A percentile compares a stretch with the other conserved stretches of the same genome.
phyloP scores from a whole-genome alignment of 2,797 vertebrate species.

The Xenentodon cancila region DNA sequence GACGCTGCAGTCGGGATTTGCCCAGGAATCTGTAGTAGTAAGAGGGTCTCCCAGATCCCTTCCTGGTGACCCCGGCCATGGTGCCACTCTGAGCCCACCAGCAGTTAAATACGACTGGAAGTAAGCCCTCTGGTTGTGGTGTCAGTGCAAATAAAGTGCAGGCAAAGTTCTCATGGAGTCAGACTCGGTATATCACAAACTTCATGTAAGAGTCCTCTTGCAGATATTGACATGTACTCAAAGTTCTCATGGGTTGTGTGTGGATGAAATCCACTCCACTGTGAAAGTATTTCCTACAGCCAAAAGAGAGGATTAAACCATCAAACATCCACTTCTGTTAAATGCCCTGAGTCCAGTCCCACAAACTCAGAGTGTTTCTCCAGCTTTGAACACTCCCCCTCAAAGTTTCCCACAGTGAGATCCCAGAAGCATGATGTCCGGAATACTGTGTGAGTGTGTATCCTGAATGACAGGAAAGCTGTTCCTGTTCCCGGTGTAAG shows the following conservation, averaged over 20 bases:
- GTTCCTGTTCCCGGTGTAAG: conserved; percentile 56
- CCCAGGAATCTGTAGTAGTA: conserved; percentile 98
- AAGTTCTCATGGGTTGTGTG: conserved; percentile 31
- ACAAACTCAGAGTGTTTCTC: conserved; percentile 49
- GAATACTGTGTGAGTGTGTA: conserved; percentile 69
- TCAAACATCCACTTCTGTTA: conserved; percentile 51
- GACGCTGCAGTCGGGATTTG: conserved; percentile 94
- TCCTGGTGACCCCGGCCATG: conserved; percentile 94
- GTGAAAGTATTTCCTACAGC: conserved; percentile 31
- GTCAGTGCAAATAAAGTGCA: conserved; percentile 33
- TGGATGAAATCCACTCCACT: conserved; percentile 34
- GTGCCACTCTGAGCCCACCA: conserved; percentile 35
- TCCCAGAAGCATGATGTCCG: conserved; percentile 71
- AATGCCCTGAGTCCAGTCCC: conserved; percentile 47
- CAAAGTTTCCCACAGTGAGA: conserved; percentile 70
- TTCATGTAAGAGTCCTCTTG: conserved; percentile 34
- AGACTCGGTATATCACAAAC: conserved; percentile 21
- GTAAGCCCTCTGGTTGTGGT: conserved; percentile 34
- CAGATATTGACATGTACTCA: conserved; percentile 23
- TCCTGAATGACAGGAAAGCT: conserved; percentile 79
- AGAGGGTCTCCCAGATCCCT: conserved; percentile 92
- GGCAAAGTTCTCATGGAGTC: conserved; percentile 27
- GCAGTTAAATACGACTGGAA: conserved; percentile 11
- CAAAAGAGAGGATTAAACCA: conserved; percentile 34
- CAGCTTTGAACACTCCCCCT: conserved; percentile 65